Evolutionary conservation across 2,888 invertebrate species (phyloP), one percentile per base, ranked within the genome.

Genomic region (Troilus luridus): DNA sequence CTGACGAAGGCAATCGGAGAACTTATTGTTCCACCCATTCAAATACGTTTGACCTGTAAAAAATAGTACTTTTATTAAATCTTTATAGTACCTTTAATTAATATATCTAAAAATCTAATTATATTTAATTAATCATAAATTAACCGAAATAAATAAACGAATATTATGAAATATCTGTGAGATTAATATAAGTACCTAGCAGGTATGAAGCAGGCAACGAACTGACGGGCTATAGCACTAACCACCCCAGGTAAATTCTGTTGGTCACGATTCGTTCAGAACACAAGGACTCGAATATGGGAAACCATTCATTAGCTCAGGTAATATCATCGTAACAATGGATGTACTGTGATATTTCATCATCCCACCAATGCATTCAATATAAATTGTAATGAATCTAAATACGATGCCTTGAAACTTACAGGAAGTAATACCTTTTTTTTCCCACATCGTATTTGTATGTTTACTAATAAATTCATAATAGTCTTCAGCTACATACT

Each of bases 21-120:
- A 77, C 72, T 77, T 7, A 41, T 27, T 77, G 27, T 77, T 77
- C 72, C 72, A 2, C 72, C 72, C 72, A 77, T 77, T 77, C 72
- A 77, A 77, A 77, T 41, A 7, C 17, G 72, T 77, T 17, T 41
- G 72, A 41, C 14, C 72, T 77, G 72, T 7, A 41, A 77, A 24
- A 64, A 41, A 41, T 41, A 41, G 41, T 41, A 41, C 41, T 41
- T 41, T 41, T 41, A 41, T 41, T 41, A 41, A n/a, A n/a, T n/a
- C n/a, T n/a, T n/a, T n/a, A n/a, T n/a, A n/a, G n/a, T n/a, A n/a
- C n/a, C n/a, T n/a, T n/a, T n/a, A n/a, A n/a, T n/a, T n/a, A n/a
- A n/a, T n/a, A n/a, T n/a, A n/a, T n/a, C n/a, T n/a, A n/a, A n/a
- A n/a, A n/a, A n/a, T n/a, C n/a, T n/a, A n/a, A n/a, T n/a, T n/a